Percentiles rank a stretch among this genome's conserved stretches.
phyloP scores from a whole-genome alignment of 92 coral and sea anemone genomes.

The Epizoanthus scotinus region DNA sequence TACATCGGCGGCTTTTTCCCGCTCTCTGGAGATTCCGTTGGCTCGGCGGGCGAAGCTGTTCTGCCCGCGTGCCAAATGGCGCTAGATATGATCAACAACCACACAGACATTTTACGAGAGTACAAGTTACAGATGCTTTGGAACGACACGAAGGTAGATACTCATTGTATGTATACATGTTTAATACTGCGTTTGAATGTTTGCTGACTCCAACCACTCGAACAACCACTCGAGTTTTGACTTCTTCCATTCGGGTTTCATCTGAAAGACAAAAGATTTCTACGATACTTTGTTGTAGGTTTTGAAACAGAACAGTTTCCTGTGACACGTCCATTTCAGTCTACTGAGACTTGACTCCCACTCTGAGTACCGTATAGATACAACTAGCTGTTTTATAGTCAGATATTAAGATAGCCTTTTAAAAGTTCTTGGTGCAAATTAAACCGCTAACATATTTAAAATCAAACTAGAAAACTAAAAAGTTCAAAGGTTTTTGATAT shows the following conservation, averaged over 20 bases:
- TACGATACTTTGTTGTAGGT: no score
- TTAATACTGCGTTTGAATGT: background rate
- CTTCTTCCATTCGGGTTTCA: background rate
- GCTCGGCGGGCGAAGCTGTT: conserved; percentile 42
- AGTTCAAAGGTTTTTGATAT: no score
- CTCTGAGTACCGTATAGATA: no score
- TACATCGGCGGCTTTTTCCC: conserved; percentile 75
- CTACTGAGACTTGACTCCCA: no score
- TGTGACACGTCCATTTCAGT: no score
- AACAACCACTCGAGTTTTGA: conserved; percentile 5
- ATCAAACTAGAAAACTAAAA: no score
- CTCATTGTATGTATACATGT: background rate
- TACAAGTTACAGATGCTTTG: conserved; percentile 56
- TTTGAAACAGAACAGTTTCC: no score
- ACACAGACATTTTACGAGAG: conserved; percentile 59
- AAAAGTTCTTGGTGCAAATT: no score
- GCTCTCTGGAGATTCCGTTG: conserved; percentile 43
- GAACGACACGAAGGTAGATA: conserved; percentile 76
- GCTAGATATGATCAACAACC: conserved; percentile 62
- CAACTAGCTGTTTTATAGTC: no score
- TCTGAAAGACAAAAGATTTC: no score
- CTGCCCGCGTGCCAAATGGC: conserved; percentile 62
- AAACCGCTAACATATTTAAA: no score
- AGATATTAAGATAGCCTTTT: no score
- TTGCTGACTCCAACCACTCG: background rate